Evolutionary conservation across 2,113 vertebrate species (phyloP).

Genomic region (Neogale vison): DNA sequence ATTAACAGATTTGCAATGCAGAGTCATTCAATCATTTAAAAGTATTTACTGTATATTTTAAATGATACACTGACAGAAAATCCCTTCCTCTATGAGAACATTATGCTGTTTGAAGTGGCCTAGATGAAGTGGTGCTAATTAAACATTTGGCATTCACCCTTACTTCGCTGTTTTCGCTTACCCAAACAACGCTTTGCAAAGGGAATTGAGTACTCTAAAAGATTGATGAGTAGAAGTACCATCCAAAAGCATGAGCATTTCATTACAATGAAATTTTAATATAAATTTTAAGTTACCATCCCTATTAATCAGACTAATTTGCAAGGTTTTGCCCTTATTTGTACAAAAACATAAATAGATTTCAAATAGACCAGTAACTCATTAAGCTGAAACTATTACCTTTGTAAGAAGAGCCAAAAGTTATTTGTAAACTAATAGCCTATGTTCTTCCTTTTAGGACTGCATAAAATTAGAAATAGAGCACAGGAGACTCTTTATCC

Average conservation of each 20-base stretch:
- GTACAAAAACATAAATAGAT: background rate
- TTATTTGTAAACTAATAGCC: background rate
- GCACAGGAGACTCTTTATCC: background rate
- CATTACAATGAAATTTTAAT: background rate
- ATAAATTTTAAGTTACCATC: background rate
- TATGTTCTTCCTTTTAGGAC: background rate
- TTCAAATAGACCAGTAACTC: background rate
- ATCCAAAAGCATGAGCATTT: background rate
- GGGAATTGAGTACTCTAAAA: slow-evolving; percentile 28
- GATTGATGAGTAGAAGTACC: background rate
- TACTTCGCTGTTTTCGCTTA: background rate
- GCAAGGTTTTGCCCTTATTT: background rate
- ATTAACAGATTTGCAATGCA: slow-evolving; percentile 34
- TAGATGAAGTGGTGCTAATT: slow-evolving; percentile 61
- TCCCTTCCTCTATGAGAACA: slow-evolving; percentile 10
- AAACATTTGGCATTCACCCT: slow-evolving; percentile 56
- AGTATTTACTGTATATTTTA: slow-evolving; percentile 46
- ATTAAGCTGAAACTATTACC: background rate
- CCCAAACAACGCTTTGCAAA: slow-evolving; percentile 13
- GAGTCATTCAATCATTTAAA: slow-evolving; percentile 39
- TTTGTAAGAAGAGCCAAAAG: background rate
- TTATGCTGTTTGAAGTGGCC: slow-evolving; percentile 49
- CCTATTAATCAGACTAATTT: background rate
- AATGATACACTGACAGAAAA: slow-evolving; percentile 53
- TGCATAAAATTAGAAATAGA: background rate